phyloP scores from a whole-genome alignment of 2,113 vertebrate species.

The Machaerirhynchus nigripectus region DNA sequence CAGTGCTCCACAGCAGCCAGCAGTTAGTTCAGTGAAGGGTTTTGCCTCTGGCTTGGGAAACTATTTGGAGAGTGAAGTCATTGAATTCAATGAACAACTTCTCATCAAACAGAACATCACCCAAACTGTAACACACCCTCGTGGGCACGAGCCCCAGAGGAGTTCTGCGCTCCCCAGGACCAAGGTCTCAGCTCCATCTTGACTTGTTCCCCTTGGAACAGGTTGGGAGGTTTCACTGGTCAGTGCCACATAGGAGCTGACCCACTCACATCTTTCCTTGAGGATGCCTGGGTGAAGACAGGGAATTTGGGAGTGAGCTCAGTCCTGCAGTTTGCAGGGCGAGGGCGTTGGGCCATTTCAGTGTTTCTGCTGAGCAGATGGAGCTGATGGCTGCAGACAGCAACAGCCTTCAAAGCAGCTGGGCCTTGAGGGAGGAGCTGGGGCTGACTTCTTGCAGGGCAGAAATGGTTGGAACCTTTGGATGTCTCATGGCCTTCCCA shows the following conservation, averaged over 20 bases:
- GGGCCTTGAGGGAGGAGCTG: not conserved
- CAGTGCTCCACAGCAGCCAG: not conserved
- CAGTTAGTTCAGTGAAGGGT: not conserved
- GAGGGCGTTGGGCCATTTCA: not conserved
- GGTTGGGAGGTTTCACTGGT: not conserved
- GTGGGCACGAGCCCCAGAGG: not conserved
- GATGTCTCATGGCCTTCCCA: not conserved
- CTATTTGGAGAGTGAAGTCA: conserved; percentile 6
- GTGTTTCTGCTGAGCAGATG: not conserved
- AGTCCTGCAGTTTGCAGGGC: not conserved
- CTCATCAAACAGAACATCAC: not conserved
- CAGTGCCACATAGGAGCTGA: not conserved
- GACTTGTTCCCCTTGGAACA: not conserved
- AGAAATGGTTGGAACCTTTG: not conserved
- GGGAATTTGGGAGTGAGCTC: not conserved
- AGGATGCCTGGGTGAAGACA: not conserved
- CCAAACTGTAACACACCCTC: not conserved
- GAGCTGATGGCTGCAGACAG: not conserved
- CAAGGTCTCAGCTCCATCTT: not conserved
- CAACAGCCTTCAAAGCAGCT: not conserved
- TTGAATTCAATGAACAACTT: not conserved
- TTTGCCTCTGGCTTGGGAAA: not conserved
- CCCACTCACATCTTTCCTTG: not conserved
- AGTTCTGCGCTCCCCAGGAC: not conserved
- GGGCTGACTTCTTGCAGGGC: not conserved